Conservation (phyloP, 2,113 vertebrate species). For the Platysteira castanea region DNA sequence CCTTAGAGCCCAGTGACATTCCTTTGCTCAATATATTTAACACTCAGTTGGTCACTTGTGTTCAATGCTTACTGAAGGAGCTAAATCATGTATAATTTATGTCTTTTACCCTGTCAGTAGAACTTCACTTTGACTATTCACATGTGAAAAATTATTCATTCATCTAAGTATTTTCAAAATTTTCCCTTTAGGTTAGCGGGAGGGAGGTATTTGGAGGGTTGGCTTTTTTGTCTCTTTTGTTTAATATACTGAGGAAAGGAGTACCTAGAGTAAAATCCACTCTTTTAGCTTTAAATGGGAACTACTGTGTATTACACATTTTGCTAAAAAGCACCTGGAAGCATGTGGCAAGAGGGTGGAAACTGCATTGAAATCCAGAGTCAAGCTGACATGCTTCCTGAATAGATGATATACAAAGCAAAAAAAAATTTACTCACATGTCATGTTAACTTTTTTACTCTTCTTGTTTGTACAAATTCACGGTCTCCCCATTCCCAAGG, state of each 20-base stretch:
- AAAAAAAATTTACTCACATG: background rate
- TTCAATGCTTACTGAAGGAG: background rate
- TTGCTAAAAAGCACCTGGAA: background rate
- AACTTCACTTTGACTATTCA: background rate
- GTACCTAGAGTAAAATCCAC: background rate
- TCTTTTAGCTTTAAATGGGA: background rate
- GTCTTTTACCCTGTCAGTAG: background rate
- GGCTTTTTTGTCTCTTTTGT: background rate
- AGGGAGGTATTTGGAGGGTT: background rate
- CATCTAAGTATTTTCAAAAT: background rate
- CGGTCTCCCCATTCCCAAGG: background rate
- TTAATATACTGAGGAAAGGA: background rate
- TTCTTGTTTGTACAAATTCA: background rate
- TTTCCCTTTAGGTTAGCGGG: background rate
- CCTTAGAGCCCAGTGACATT: background rate
- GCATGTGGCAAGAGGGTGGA: background rate
- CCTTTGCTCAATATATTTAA: background rate
- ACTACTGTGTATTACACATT: background rate
- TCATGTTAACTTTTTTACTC: background rate
- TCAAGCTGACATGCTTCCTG: background rate
- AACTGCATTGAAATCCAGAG: background rate
- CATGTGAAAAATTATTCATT: background rate
- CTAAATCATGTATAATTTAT: background rate
- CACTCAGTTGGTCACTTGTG: background rate
- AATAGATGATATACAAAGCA: background rate